These are phyloP conservation scores for Saccostrea cuccullata DNA, from an alignment of 1,140 invertebrate genomes.

Conservation along the genomic window DNA sequence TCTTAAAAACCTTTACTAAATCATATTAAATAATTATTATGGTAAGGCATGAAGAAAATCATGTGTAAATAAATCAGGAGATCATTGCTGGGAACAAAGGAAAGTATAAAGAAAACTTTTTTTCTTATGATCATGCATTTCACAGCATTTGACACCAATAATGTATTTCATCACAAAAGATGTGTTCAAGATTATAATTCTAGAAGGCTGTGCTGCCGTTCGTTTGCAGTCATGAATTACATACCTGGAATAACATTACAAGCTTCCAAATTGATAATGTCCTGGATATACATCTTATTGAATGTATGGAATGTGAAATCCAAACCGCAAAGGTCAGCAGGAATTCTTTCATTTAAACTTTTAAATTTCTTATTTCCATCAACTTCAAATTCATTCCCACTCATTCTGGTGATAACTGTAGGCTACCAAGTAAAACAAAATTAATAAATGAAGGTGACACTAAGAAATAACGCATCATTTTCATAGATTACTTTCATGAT, in stretches of 20 bases:
- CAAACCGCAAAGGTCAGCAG: neutral
- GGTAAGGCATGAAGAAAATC: no score
- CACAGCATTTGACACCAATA: no score
- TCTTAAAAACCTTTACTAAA: no score
- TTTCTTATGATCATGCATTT: no score
- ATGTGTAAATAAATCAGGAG: no score
- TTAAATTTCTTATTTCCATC: neutral
- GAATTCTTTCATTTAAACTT: neutral
- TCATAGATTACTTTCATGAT: neutral
- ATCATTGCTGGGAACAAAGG: no score
- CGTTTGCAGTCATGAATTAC: neutral
- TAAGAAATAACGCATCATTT: neutral
- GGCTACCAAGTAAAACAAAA: neutral
- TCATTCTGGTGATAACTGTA: neutral
- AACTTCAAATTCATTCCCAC: neutral
- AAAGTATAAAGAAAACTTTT: no score
- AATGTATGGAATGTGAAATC: slow-evolving; percentile 59
- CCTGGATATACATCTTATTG: slow-evolving; percentile 62
- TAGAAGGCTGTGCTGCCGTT: no score
- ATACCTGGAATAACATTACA: slow-evolving; percentile 58
- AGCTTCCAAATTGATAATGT: slow-evolving; percentile 53
- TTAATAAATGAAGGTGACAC: neutral
- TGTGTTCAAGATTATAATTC: no score
- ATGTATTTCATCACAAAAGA: no score
- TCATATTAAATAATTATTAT: no score